Conservation (phyloP, 1,140 invertebrate species). For the Mizuhopecten yessoensis region DNA sequence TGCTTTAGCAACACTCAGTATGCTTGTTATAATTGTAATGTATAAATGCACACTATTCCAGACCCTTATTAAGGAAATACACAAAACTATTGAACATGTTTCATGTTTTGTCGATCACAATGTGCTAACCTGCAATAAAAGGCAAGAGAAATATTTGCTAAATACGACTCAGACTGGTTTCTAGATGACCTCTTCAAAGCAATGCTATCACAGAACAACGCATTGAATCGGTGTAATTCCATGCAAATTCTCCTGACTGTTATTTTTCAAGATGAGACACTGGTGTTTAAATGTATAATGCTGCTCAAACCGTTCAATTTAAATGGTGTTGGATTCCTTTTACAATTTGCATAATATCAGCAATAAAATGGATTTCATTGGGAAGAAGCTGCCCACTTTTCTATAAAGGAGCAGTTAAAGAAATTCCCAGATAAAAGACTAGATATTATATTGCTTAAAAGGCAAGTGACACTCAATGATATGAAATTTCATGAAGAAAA, state of each 20-base stretch:
- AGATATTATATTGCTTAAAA: neutral
- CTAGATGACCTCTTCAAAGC: too few relatives aligned
- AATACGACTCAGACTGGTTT: too few relatives aligned
- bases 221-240: too few relatives aligned
- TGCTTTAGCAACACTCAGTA: too few relatives aligned
- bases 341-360: neutral
- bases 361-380: neutral
- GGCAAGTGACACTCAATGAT: neutral
- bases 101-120: too few relatives aligned
- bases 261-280: neutral
- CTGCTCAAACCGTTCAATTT: neutral
- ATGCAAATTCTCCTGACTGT: neutral
- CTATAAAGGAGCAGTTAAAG: neutral
- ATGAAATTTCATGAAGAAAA: slow-evolving; percentile 1
- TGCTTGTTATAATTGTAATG: too few relatives aligned
- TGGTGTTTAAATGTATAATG: neutral
- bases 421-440: neutral
- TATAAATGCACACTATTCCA: too few relatives aligned
- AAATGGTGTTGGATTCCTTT: slow-evolving; percentile 9
- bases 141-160: too few relatives aligned
- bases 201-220: too few relatives aligned
- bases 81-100: too few relatives aligned
- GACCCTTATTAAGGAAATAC: too few relatives aligned
- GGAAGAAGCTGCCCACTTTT: neutral
- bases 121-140: too few relatives aligned